phyloP scores from a whole-genome alignment of 2,797 vertebrate genomes.

The Sebastes wilsoni region DNA sequence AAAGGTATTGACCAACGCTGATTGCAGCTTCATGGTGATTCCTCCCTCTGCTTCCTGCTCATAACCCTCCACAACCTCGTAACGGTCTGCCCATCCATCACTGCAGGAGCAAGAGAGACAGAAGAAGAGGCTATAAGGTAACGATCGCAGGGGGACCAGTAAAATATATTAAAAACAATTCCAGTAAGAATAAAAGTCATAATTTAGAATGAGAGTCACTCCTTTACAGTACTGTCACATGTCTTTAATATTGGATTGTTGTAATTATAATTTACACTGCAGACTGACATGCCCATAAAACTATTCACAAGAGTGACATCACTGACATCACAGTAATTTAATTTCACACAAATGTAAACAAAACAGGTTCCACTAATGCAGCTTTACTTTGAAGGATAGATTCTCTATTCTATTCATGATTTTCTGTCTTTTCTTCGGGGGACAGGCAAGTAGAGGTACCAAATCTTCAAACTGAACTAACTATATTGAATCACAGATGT shows the following conservation, averaged over 20 bases:
- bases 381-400: not conserved
- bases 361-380: not conserved
- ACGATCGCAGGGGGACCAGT: not conserved
- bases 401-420: not conserved
- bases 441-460: not conserved
- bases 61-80: slow-evolving; percentile 97
- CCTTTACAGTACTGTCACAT: not conserved
- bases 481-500: not conserved
- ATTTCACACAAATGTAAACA: not conserved
- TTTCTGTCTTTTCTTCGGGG: not conserved
- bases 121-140: not conserved
- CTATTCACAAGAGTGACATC: not conserved
- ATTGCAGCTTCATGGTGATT: slow-evolving; percentile 98
- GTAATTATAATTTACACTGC: slow-evolving; percentile 10
- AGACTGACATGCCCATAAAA: not conserved
- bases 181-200: slow-evolving; percentile 2
- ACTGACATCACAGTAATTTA: not conserved
- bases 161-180: not conserved
- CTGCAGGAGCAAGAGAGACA: slow-evolving; percentile 68
- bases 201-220: not conserved
- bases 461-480: not conserved
- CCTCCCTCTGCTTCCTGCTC: slow-evolving; percentile 96
- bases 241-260: slow-evolving; percentile 7
- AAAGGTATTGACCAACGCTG: slow-evolving; percentile 91
- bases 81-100: slow-evolving; percentile 98